Evolutionary conservation across 2,797 vertebrate genomes (phyloP).

Genomic region (Myoxocephalus aenaeus): DNA sequence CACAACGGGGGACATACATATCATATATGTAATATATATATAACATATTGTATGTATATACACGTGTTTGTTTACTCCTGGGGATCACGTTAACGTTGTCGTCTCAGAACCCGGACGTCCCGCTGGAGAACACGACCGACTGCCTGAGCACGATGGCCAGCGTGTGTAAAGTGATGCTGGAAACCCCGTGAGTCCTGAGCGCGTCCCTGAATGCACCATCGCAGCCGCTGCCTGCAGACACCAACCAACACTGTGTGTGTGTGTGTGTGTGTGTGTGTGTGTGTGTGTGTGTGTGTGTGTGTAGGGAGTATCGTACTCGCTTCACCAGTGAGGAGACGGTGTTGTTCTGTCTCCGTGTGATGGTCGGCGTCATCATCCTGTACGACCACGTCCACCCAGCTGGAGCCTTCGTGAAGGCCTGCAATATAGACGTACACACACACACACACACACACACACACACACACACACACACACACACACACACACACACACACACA

Average conservation of each 20-base stretch:
- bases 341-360: conserved; percentile 96
- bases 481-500: conserved; percentile 20
- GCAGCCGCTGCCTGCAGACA: not conserved
- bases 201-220: conserved; percentile 21
- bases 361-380: conserved; percentile 98
- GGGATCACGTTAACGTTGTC: conserved; percentile 4
- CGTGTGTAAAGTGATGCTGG: conserved; percentile 99
- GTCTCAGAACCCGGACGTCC: conserved; percentile 91
- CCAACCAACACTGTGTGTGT: conserved; percentile 20
- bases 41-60: no score
- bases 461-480: not conserved
- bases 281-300: conserved; percentile 33
- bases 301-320: conserved; percentile 94
- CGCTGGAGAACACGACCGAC: conserved; percentile 95
- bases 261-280: conserved; percentile 45
- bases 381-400: conserved; percentile 97
- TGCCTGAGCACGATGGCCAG: conserved; percentile 98
- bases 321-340: conserved; percentile 97
- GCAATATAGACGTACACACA: conserved; percentile 94
- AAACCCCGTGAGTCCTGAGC: conserved; percentile 93
- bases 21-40: no score
- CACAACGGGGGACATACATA: no score
- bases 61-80: not conserved
- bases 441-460: not conserved
- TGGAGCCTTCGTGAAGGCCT: conserved; percentile 95